A percentile compares a stretch with the other conserved stretches of the same genome.
Conservation (phyloP, 2,113 vertebrate genomes). For the Aptenodytes forsteri region DNA sequence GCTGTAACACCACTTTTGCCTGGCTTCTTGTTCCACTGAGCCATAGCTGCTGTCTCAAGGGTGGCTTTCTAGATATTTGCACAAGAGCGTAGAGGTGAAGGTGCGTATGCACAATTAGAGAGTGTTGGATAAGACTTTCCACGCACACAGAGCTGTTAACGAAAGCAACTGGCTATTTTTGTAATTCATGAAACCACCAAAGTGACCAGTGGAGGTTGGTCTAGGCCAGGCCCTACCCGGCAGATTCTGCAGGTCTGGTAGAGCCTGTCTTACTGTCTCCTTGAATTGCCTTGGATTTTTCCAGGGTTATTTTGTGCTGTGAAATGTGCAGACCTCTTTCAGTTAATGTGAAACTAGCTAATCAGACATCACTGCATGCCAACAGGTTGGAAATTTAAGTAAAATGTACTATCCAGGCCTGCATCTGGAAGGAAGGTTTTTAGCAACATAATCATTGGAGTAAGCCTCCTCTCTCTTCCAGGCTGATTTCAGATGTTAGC, state of each 20-base stretch:
- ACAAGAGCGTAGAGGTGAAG: background rate
- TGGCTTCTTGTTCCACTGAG: background rate
- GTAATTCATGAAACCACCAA: background rate
- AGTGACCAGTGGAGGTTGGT: background rate
- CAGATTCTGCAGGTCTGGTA: background rate
- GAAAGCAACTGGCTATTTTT: background rate
- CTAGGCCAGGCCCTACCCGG: background rate
- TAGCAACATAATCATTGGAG: background rate
- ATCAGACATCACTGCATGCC: rapidly evolving
- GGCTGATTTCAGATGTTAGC: background rate
- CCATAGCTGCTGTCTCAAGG: background rate
- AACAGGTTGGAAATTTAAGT: background rate
- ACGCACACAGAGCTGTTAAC: background rate
- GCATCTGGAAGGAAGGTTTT: background rate
- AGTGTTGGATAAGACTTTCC: background rate
- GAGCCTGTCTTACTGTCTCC: background rate
- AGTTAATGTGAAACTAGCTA: background rate
- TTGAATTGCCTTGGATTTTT: background rate
- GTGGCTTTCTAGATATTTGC: background rate
- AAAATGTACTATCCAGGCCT: background rate
- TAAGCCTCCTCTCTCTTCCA: background rate
- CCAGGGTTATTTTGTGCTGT: background rate
- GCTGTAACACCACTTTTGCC: background rate
- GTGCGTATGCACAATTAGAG: background rate
- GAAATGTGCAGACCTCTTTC: background rate